These are phyloP conservation scores for Calycopis cecrops DNA, from an alignment of 1,140 invertebrate genomes.

Conservation along the genomic window DNA sequence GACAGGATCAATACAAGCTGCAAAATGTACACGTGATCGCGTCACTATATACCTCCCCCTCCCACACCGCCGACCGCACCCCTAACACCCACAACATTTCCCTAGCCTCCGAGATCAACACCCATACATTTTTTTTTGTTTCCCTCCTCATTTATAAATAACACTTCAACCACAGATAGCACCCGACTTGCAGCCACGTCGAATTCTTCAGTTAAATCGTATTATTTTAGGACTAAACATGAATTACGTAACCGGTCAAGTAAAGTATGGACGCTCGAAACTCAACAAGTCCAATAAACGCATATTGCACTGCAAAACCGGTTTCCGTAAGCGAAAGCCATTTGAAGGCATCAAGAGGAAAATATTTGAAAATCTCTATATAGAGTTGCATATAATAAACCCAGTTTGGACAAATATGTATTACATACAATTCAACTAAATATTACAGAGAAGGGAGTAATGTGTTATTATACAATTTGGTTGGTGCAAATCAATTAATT, in stretches of 20 bases:
- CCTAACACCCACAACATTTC: constrained; percentile 57
- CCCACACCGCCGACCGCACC: constrained; percentile 50
- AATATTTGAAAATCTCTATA: constrained; percentile 10
- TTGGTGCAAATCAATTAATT: too few species aligned
- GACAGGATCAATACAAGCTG: constrained; percentile 71
- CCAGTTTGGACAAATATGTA: too few species aligned
- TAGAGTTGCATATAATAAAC: too few species aligned
- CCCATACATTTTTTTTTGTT: constrained; percentile 61
- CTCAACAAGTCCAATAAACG: constrained; percentile 35
- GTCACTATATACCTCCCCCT: constrained; percentile 70
- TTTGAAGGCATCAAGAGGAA: constrained; percentile 28
- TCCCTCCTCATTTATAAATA: constrained; percentile 32
- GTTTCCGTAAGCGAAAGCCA: constrained; percentile 50
- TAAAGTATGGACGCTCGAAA: constrained; percentile 13
- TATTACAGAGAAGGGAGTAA: too few species aligned
- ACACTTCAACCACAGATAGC: constrained; percentile 13
- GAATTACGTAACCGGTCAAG: constrained; percentile 12
- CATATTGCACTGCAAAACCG: constrained; percentile 41
- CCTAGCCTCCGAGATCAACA: constrained; percentile 53
- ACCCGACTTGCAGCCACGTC: not conserved
- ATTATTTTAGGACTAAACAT: constrained; percentile 8
- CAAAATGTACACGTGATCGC: constrained; percentile 74
- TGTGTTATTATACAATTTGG: too few species aligned
- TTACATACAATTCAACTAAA: too few species aligned
- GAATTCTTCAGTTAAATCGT: not conserved